phyloP scores from a whole-genome alignment of 2,888 invertebrate genomes.

The Calliphora vomitoria region DNA sequence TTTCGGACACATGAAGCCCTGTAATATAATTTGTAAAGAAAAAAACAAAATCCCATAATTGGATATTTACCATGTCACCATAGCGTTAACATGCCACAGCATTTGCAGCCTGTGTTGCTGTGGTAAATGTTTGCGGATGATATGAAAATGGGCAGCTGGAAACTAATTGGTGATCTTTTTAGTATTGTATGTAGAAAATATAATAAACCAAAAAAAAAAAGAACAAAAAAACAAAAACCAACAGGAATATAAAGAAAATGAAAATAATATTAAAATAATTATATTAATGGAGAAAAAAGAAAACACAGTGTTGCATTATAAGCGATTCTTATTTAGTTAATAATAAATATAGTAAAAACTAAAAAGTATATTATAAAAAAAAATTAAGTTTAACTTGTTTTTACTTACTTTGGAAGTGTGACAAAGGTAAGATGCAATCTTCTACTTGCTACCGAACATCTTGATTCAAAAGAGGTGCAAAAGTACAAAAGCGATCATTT shows the following conservation, averaged over 20 bases:
- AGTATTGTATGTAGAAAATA: slow-evolving; percentile 47
- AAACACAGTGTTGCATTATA: slow-evolving; percentile 54
- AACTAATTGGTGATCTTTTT: slow-evolving; percentile 55
- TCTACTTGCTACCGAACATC: too few relatives aligned
- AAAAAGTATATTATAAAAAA: slow-evolving; percentile 40
- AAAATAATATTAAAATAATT: slow-evolving; percentile 50
- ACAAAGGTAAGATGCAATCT: neutral
- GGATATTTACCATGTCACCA: slow-evolving; percentile 53
- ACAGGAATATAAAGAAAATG: slow-evolving; percentile 28
- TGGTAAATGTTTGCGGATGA: slow-evolving; percentile 37
- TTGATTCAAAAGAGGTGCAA: too few relatives aligned
- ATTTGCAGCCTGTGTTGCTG: slow-evolving; percentile 7
- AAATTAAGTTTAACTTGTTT: neutral
- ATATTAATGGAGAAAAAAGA: slow-evolving; percentile 12
- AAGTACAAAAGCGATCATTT: too few relatives aligned
- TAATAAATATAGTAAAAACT: slow-evolving; percentile 50
- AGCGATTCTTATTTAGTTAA: slow-evolving; percentile 66
- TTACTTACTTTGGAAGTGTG: neutral
- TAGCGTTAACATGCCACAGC: slow-evolving; percentile 18
- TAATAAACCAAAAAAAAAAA: neutral
- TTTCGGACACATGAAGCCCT: slow-evolving; percentile 25
- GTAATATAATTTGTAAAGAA: slow-evolving; percentile 45
- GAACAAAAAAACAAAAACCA: neutral
- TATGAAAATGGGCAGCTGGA: slow-evolving; percentile 31
- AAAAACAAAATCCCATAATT: slow-evolving; percentile 47